Evolutionary conservation across 2,113 vertebrate species (phyloP).

Genomic region (Lophochroa leadbeateri): DNA sequence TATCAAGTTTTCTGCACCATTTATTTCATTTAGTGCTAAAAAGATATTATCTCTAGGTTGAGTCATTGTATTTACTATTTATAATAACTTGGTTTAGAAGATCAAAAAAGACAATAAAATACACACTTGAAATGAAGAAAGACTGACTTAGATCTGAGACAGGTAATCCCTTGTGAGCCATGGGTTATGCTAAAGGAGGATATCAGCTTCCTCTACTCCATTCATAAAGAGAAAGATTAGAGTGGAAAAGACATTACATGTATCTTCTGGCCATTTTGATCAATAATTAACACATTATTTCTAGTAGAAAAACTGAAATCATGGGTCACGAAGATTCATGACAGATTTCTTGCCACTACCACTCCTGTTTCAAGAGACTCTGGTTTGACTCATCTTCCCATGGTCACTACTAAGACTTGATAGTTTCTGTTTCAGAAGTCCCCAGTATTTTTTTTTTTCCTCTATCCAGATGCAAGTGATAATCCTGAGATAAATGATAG

Average conservation of each 20-base stretch:
- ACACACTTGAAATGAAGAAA: neutral
- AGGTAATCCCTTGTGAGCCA: neutral
- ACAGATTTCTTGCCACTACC: neutral
- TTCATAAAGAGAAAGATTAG: neutral
- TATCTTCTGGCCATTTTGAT: neutral
- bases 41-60: neutral
- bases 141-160: neutral
- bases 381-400: neutral
- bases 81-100: neutral
- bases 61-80: neutral
- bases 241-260: neutral
- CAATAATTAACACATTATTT: neutral
- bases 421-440: neutral
- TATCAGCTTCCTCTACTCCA: neutral
- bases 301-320: rapidly evolving
- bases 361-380: neutral
- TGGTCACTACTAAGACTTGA: neutral
- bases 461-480: neutral
- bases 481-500: neutral
- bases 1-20: neutral
- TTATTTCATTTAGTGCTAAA: neutral
- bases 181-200: neutral
- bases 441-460: neutral
- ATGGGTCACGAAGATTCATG: neutral
- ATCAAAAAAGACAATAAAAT: neutral